A percentile compares a stretch with the other conserved stretches of the same genome.
Conservation (phyloP, 2,888 invertebrate genomes). For the Callimorpha dominula region DNA sequence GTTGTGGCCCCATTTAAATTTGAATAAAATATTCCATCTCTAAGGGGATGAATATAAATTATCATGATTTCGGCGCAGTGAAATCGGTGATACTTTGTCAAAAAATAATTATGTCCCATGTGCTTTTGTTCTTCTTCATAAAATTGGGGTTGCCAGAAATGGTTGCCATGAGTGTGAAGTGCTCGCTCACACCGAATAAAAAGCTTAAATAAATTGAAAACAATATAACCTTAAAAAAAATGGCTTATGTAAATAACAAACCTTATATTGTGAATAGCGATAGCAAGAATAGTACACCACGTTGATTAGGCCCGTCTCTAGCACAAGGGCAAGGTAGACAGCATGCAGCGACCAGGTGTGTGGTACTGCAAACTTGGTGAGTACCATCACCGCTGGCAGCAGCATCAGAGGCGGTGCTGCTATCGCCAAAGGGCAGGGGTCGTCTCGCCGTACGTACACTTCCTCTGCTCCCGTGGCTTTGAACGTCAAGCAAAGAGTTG, state of each 20-base stretch:
- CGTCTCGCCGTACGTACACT: conserved; percentile 68
- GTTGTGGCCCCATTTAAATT: too few species aligned
- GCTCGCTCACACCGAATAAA: too few species aligned
- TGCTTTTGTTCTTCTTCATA: not conserved
- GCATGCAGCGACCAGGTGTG: conserved; percentile 70
- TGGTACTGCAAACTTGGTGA: conserved; percentile 74
- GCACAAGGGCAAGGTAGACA: conserved; percentile 71
- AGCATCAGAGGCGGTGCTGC: conserved; percentile 78
- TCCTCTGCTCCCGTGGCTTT: conserved; percentile 70
- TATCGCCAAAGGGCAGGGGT: conserved; percentile 73
- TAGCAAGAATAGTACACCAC: conserved; percentile 71
- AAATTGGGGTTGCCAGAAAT: not conserved
- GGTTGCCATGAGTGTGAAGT: not conserved
- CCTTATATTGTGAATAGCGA: conserved; percentile 75
- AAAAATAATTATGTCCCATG: not conserved
- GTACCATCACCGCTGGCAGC: conserved; percentile 74
- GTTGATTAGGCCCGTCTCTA: conserved; percentile 74
- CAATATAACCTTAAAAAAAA: not conserved
- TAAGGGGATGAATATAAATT: too few species aligned
- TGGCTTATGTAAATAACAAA: conserved; percentile 31
- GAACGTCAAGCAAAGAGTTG: conserved; percentile 77
- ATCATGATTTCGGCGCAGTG: too few species aligned
- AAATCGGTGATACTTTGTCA: too few species aligned
- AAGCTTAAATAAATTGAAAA: too few species aligned
- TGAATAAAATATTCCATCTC: too few species aligned